A percentile compares a stretch with the other conserved stretches of the same genome.
phyloP scores from a whole-genome alignment of 2,113 vertebrate genomes.

The Bothrops jararaca region DNA sequence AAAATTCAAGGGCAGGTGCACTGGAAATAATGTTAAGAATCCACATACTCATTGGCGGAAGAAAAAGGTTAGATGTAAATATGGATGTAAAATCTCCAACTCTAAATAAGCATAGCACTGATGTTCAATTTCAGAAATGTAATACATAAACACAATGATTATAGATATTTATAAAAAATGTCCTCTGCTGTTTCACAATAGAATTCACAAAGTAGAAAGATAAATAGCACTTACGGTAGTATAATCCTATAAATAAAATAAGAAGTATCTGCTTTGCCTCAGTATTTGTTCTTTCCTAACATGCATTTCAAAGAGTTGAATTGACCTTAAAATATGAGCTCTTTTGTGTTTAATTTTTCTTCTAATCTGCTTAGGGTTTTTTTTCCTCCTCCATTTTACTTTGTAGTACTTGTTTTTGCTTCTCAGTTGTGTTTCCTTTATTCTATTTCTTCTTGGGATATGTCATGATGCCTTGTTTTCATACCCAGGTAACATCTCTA shows the following conservation, averaged over 20 bases:
- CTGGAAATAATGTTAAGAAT: constrained; percentile 54
- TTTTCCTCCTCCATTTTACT: neutral
- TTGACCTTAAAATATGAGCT: neutral
- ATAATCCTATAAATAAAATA: constrained; percentile 35
- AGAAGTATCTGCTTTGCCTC: constrained; percentile 3
- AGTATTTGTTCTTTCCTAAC: neutral
- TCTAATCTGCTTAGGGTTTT: neutral
- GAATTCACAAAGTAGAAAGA: constrained; percentile 23
- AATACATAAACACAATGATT: constrained; percentile 62
- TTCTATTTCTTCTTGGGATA: neutral
- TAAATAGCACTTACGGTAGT: constrained; percentile 1
- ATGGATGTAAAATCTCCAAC: constrained; percentile 63
- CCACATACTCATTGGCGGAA: constrained; percentile 46
- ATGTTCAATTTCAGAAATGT: constrained; percentile 60
- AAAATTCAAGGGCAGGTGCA: constrained; percentile 37
- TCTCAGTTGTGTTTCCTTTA: neutral
- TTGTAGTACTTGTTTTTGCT: neutral
- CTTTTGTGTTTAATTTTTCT: neutral
- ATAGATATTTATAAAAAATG: constrained; percentile 53
- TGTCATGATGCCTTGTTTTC: neutral
- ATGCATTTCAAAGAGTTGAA: neutral
- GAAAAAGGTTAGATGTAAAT: constrained; percentile 53
- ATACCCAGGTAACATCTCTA: neutral
- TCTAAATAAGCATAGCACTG: constrained; percentile 64
- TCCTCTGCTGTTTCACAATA: constrained; percentile 45